Evolutionary conservation across 2,888 invertebrate genomes (phyloP), one percentile per base, ranked within the genome.

Genomic region (Caenorhabditis imperialis): DNA sequence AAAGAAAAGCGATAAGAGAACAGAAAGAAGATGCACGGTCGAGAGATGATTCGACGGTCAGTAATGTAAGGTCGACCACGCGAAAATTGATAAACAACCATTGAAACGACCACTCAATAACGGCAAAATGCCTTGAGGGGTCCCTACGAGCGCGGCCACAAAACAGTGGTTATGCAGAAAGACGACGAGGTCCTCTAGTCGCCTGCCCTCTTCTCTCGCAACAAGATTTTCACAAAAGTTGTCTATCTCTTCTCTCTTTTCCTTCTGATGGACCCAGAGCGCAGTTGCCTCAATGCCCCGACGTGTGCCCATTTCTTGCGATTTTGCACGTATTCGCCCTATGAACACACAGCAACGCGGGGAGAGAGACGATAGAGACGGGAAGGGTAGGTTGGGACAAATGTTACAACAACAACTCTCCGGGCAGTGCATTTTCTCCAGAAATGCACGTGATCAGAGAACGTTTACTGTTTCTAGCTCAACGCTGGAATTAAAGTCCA

Each of bases 261-360:
- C 33, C 25, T 67, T 35, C 61, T 71, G 71, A 71, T 62, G 71
- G 62, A 62, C 71, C 55, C 62, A 38, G 23, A 62, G 71, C 71
- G 71, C 71, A 71, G 55, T 62, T 71, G 71, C 57, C 58, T 54
- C 10, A 54, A 16, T 45, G 16, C 38, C 33, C 4, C 27, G 25
- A 45, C 44, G 27, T 54, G 57, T 50, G 57, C 58, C 54, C 53
- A 58, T 55, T 51, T 63, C 55, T 58, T 73, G 40, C 55, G 45
- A 54, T 65, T 73, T 65, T 65, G 73, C 73, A 73, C 73, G 73
- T 73, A 73, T 72, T 72, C 63, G 63, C 47, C 72, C 53, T 65
- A 47, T 48, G 57, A 72, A 62, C 63, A 72, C 62, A 70, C 55
- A 50, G 30, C 47, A 37, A 55, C 65, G 55, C 38, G 30, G 40